Conservation (phyloP, 2,113 vertebrate species). For the Onychostoma macrolepis region DNA sequence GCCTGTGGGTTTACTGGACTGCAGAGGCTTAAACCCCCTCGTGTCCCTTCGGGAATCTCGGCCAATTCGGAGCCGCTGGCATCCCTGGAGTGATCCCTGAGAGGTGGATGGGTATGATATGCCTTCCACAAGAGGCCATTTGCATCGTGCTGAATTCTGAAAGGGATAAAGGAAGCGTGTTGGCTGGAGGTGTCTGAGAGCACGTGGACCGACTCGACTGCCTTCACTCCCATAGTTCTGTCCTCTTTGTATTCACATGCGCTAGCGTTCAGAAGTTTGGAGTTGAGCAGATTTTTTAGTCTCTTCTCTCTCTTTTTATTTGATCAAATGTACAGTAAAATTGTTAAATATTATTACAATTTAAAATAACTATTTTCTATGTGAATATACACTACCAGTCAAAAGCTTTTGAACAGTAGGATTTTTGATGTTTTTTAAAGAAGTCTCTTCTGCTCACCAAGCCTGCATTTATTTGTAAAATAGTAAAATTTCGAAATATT, state of each 20-base stretch:
- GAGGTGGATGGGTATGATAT: slow-evolving; percentile 77
- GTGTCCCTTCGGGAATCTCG: slow-evolving; percentile 68
- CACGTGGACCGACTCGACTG: slow-evolving; percentile 35
- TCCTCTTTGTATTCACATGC: neutral
- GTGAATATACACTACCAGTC: neutral
- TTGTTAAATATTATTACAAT: neutral
- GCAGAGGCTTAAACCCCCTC: slow-evolving; percentile 74
- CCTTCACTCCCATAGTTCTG: neutral
- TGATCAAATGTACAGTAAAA: neutral
- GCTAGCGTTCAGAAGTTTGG: neutral
- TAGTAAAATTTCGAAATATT: neutral
- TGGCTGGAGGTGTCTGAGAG: slow-evolving; percentile 65
- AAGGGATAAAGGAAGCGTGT: slow-evolving; percentile 75
- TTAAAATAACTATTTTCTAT: neutral
- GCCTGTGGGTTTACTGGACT: slow-evolving; percentile 79
- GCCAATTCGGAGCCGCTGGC: slow-evolving; percentile 76
- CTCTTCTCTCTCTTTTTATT: neutral
- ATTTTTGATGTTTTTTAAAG: neutral
- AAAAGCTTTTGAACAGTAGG: no score
- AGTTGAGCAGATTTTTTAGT: neutral
- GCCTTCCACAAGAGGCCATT: slow-evolving; percentile 76
- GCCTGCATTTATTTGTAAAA: neutral
- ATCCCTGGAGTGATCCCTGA: slow-evolving; percentile 70
- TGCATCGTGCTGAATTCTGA: slow-evolving; percentile 71
- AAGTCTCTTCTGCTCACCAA: neutral